phyloP scores from a whole-genome alignment of 2,113 vertebrate genomes.

The Recurvirostra avosetta region DNA sequence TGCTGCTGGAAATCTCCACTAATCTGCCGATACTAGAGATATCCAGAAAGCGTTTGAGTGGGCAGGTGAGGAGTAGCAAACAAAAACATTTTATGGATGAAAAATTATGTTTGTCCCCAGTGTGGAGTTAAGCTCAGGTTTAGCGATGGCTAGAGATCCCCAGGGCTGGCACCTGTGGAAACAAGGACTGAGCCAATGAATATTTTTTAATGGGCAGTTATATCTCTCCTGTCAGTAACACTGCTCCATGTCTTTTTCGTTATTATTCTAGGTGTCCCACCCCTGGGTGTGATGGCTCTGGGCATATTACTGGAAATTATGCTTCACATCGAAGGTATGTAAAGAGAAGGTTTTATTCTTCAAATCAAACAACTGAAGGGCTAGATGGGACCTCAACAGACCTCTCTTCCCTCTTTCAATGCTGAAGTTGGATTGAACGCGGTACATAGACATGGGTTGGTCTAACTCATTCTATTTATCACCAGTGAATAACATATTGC shows the following conservation, averaged over 20 bases:
- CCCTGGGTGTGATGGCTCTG: slow-evolving; percentile 97
- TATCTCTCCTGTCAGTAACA: not conserved
- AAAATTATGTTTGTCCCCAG: not conserved
- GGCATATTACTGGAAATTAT: slow-evolving; percentile 99
- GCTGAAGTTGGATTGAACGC: not conserved
- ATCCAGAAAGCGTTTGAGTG: not conserved
- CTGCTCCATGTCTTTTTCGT: slow-evolving; percentile 33
- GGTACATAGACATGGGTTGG: accelerated
- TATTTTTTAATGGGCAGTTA: not conserved
- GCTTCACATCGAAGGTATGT: slow-evolving; percentile 97
- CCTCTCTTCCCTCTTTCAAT: not conserved
- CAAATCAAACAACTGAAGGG: not conserved
- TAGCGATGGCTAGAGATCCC: not conserved
- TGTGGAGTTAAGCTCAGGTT: not conserved
- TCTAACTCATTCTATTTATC: not conserved
- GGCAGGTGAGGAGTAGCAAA: not conserved
- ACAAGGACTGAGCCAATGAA: not conserved
- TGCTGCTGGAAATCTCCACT: not conserved
- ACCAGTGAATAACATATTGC: not conserved
- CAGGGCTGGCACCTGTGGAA: slow-evolving; percentile 1
- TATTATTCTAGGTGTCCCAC: slow-evolving; percentile 91
- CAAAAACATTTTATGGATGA: not conserved
- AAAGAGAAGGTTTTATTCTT: not conserved
- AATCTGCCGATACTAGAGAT: not conserved
- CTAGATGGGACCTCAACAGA: not conserved